phyloP scores from a whole-genome alignment of 1,140 invertebrate genomes.

The Formica selysi region DNA sequence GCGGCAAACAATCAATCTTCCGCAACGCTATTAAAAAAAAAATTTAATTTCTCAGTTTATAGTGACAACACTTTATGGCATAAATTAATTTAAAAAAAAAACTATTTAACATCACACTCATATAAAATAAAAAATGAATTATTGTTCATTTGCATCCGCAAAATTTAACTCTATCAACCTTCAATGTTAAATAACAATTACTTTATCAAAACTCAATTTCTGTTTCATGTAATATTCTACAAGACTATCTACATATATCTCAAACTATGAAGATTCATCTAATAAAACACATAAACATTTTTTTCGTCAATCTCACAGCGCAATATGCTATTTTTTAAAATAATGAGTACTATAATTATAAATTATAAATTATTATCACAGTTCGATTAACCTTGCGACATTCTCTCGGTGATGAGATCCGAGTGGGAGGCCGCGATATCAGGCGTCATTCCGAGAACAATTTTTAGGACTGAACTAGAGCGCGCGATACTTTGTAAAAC shows the following conservation, averaged over 20 bases:
- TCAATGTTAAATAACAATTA: conserved; percentile 19
- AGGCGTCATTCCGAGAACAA: conserved; percentile 52
- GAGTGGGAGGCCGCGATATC: conserved; percentile 53
- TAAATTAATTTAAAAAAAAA: conserved; percentile 6
- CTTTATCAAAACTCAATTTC: background rate
- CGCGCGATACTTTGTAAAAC: conserved; percentile 47
- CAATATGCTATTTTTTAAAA: conserved; percentile 13
- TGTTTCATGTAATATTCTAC: too few relatives aligned
- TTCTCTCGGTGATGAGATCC: conserved; percentile 9
- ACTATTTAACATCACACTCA: background rate
- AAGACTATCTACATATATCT: background rate
- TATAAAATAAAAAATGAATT: background rate
- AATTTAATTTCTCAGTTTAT: background rate
- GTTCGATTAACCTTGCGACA: conserved; percentile 48
- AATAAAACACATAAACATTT: conserved; percentile 13
- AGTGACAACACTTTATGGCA: background rate
- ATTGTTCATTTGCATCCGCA: background rate
- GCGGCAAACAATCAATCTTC: background rate
- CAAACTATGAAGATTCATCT: background rate
- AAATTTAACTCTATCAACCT: background rate
- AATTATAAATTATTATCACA: background rate
- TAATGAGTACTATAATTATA: conserved; percentile 45
- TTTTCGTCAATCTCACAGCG: background rate
- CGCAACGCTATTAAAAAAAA: background rate
- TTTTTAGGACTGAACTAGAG: conserved; percentile 5